Evolutionary conservation across 2,888 invertebrate species (phyloP), one percentile per base, ranked within the genome.

Genomic region (Macaria liturata): DNA sequence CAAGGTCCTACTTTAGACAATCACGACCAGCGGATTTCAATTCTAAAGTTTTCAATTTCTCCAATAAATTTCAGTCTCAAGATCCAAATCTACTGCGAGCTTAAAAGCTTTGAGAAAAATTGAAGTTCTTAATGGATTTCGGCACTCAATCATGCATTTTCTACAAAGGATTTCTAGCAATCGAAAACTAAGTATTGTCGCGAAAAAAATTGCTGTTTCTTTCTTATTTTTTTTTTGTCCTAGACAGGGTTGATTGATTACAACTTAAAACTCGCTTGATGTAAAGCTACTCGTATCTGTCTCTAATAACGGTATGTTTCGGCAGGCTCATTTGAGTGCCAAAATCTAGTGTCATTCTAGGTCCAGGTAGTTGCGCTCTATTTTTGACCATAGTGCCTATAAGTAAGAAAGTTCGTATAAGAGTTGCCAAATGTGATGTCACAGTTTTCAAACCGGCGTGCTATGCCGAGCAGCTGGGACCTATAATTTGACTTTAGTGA

Each of bases 81-180:
- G 51, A 51, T 45, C 37, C 39, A 39, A 51, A 51, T 51, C 51
- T 51, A 51, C 51, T 51, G 42, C 32, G 32, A 49, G 46, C 46
- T 42, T 49, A 37, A 43, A 42, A 48, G 57, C 46, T 52, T 48
- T 37, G 31, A 50, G 49, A 59, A 54, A 59, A 59, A 53, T 49
- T 54, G 61, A 57, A 59, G 54, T 57, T 54, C 53, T 55, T 58
- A 64, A 67, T 64, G 64, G 65, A 65, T 52, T 65, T 57, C 49
- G 50, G 61, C 59, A 59, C 51, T 62, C 62, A 64, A 61, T 59
- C 63, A 64, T 61, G 58, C 61, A 61, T 64, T 62, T 48, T 66
- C 59, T 52, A 42, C 31, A 45, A 34, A 31, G 32, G 1, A 48
- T 47, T 34, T 9, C 34, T 46, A 49, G 47, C 40, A 43, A 54